Conservation (phyloP, 1,140 invertebrate species). For the Maconellicoccus hirsutus region DNA sequence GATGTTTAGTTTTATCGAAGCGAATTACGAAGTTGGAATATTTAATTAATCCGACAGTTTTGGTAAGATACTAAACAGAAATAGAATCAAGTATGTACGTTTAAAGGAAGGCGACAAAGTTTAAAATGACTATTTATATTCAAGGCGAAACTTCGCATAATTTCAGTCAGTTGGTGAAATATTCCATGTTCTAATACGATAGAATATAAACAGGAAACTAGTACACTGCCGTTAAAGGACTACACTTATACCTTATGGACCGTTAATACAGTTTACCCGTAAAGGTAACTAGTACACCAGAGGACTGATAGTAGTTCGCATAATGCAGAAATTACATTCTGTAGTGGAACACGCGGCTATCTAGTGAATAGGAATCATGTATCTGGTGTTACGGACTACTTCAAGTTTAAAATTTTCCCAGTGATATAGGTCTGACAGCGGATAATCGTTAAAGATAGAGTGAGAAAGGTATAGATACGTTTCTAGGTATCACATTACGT, state of each 20-base stretch:
- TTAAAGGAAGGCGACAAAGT: neutral
- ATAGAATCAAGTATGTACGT: neutral
- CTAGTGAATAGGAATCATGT: neutral
- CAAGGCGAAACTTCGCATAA: conserved; percentile 7
- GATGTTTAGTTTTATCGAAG: neutral
- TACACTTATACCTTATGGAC: conserved; percentile 3
- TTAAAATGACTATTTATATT: conserved; percentile 10
- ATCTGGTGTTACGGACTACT: neutral
- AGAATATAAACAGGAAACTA: neutral
- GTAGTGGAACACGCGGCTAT: neutral
- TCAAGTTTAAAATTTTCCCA: neutral
- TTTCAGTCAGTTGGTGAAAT: neutral
- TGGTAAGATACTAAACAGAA: neutral
- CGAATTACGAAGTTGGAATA: neutral
- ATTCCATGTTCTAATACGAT: neutral
- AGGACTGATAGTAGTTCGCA: too few relatives aligned
- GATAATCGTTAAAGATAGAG: neutral
- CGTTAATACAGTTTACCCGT: neutral
- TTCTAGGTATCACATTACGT: neutral
- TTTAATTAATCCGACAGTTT: neutral
- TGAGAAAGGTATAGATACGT: too few relatives aligned
- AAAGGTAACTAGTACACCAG: neutral
- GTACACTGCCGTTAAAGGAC: neutral
- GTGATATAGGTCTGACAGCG: neutral
- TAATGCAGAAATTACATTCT: neutral